phyloP scores from a whole-genome alignment of 2,888 invertebrate species.

The Ophion ventricosus region DNA sequence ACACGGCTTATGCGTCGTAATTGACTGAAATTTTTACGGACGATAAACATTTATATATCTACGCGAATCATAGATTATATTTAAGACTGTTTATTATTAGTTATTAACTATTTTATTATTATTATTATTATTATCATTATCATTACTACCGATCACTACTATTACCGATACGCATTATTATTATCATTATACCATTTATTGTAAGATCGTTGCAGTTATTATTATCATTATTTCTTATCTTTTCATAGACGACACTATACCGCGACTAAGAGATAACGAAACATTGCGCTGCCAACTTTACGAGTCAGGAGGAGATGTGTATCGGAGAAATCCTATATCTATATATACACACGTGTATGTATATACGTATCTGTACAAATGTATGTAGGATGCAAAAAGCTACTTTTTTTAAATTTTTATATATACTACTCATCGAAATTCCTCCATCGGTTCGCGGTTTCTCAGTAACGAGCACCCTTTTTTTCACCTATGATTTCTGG shows the following conservation, averaged over 20 bases:
- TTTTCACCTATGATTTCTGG: neutral
- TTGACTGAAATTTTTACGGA: constrained; percentile 76
- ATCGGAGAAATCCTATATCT: constrained; percentile 52
- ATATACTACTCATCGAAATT: neutral
- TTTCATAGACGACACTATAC: constrained; percentile 55
- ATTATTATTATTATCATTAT: constrained; percentile 62
- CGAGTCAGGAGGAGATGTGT: constrained; percentile 60
- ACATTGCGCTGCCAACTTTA: constrained; percentile 74
- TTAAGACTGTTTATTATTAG: constrained; percentile 56
- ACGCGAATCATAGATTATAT: constrained; percentile 63
- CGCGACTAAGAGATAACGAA: constrained; percentile 66
- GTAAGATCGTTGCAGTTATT: constrained; percentile 50
- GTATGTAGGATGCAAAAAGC: constrained; percentile 22
- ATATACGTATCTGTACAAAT: constrained; percentile 57
- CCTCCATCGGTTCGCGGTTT: neutral
- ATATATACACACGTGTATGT: constrained; percentile 56
- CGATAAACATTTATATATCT: constrained; percentile 74
- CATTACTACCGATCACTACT: constrained; percentile 66
- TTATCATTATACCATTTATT: constrained; percentile 51
- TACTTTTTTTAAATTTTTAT: neutral
- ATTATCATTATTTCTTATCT: constrained; percentile 59
- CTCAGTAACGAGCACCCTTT: neutral
- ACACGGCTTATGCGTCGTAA: constrained; percentile 64
- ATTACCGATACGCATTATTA: constrained; percentile 61
- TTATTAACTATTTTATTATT: constrained; percentile 52